phyloP scores from a whole-genome alignment of 2,888 invertebrate genomes.

The Escarpia spicata region DNA sequence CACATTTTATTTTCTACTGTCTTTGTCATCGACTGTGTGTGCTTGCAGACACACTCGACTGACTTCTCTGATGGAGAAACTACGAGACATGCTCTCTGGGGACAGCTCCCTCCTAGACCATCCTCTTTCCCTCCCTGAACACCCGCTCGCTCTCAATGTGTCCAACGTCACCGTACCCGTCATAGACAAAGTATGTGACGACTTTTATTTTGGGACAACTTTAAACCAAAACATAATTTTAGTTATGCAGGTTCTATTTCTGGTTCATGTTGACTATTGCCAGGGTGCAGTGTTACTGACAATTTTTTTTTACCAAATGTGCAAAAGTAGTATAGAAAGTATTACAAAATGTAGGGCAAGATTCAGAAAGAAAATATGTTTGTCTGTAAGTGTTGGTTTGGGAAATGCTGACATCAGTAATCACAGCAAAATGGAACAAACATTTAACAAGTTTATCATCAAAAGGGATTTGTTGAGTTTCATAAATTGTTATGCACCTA shows the following conservation, averaged over 20 bases:
- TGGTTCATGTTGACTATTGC: not conserved
- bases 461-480: not conserved
- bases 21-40: not conserved
- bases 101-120: slow-evolving; percentile 49
- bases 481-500: not conserved
- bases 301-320: not conserved
- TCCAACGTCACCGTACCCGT: slow-evolving; percentile 47
- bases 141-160: slow-evolving; percentile 50
- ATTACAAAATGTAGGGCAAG: not conserved
- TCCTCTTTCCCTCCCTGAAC: slow-evolving; percentile 53
- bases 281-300: not conserved
- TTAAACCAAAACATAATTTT: not conserved
- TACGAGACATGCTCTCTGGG: slow-evolving; percentile 43
- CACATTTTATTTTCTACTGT: not conserved
- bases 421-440: not conserved
- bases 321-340: not conserved
- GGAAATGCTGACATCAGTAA: not conserved
- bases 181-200: slow-evolving; percentile 55
- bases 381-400: too few relatives aligned
- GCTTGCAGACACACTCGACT: slow-evolving; percentile 56
- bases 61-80: slow-evolving; percentile 57
- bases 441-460: not conserved
- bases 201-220: not conserved
- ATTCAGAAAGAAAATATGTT: too few relatives aligned
- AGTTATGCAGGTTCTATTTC: not conserved